Percentiles rank a stretch among this genome's conserved stretches.
Conservation (phyloP, 2,113 vertebrate genomes). For the Oncorhynchus masou region DNA sequence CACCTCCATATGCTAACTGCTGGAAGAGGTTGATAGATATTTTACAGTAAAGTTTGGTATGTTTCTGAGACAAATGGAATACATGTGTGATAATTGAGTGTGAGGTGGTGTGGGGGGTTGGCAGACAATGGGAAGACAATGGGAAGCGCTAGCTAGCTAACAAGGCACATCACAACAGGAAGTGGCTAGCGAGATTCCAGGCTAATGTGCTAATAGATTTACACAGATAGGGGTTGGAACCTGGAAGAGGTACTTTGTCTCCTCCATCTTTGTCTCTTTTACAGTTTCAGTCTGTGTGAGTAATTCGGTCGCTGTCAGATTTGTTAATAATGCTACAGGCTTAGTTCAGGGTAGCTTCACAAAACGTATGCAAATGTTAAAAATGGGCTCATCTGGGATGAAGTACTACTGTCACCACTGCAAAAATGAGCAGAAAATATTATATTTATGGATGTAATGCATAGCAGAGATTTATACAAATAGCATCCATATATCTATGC, state of each 20-base stretch:
- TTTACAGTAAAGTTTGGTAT: slow-evolving; percentile 44
- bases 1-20: slow-evolving; percentile 35
- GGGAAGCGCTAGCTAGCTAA: slow-evolving; percentile 15
- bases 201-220: background rate
- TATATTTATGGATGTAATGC: too few relatives aligned
- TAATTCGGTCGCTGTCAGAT: background rate
- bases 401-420: too few relatives aligned
- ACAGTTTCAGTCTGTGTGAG: background rate
- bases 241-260: background rate
- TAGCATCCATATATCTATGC: too few relatives aligned
- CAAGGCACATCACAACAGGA: slow-evolving; percentile 12
- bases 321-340: too few relatives aligned
- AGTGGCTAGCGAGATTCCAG: slow-evolving; percentile 22
- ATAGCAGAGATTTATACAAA: too few relatives aligned
- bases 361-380: too few relatives aligned
- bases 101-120: background rate
- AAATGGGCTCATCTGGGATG: too few relatives aligned
- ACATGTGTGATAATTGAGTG: slow-evolving; percentile 39
- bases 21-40: slow-evolving; percentile 45
- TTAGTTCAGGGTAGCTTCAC: background rate
- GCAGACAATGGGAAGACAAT: slow-evolving; percentile 23
- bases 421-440: too few relatives aligned
- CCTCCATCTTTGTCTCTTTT: background rate
- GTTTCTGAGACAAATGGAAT: slow-evolving; percentile 44
- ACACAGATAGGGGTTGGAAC: background rate